These are phyloP conservation scores for Amiota minor DNA, from an alignment of 2,888 invertebrate genomes.

Conservation along the genomic window DNA sequence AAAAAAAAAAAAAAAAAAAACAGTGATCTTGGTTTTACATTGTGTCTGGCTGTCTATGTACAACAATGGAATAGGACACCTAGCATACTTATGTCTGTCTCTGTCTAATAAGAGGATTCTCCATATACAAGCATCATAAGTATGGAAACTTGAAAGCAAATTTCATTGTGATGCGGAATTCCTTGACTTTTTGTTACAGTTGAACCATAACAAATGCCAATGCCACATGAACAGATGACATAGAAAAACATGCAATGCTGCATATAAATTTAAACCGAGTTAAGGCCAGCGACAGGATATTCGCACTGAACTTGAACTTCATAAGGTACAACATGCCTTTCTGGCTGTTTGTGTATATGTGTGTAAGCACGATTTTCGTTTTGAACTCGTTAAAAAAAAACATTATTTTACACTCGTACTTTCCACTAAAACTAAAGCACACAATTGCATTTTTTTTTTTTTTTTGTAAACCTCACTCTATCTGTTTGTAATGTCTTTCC, in stretches of 20 bases:
- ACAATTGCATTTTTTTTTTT: conserved; percentile 6
- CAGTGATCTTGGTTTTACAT: too few species aligned
- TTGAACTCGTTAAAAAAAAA: conserved; percentile 20
- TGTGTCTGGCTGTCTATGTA: too few species aligned
- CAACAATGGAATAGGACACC: too few species aligned
- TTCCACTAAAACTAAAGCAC: conserved; percentile 32
- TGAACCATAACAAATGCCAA: neutral
- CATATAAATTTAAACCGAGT: conserved; percentile 7
- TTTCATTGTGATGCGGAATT: too few species aligned
- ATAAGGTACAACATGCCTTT: neutral
- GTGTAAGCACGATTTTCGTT: conserved; percentile 17
- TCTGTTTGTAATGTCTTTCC: conserved; percentile 38
- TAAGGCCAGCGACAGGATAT: neutral
- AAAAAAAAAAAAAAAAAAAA: too few species aligned
- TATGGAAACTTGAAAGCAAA: too few species aligned
- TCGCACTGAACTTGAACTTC: conserved; percentile 28
- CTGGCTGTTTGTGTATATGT: neutral
- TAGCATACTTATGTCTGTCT: too few species aligned
- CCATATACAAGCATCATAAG: too few species aligned
- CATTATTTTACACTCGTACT: conserved; percentile 35
- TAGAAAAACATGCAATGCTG: neutral
- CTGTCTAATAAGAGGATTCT: too few species aligned
- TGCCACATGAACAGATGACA: neutral
- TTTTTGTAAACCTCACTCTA: conserved; percentile 35
- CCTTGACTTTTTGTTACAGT: too few species aligned